These are phyloP conservation scores for Synanceia verrucosa DNA, from an alignment of 2,797 vertebrate genomes.

Conservation along the genomic window DNA sequence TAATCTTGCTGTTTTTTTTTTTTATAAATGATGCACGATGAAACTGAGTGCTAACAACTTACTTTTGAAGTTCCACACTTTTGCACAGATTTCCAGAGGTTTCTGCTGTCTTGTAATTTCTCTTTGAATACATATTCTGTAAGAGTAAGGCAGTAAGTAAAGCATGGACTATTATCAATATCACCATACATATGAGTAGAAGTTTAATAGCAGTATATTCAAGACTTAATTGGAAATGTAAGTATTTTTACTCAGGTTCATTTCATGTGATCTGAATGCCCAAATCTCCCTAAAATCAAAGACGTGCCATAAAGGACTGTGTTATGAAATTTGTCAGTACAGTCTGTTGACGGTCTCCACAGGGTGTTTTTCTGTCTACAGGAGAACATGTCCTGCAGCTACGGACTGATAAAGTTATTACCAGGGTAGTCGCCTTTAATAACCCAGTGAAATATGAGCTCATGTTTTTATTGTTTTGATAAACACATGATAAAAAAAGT, in stretches of 20 bases:
- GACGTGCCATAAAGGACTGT: not conserved
- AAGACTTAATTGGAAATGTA: not conserved
- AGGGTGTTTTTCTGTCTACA: not conserved
- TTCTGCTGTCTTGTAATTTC: not conserved
- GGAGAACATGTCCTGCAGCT: not conserved
- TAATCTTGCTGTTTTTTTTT: not conserved
- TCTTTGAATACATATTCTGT: not conserved
- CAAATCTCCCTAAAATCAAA: not conserved
- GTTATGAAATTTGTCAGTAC: not conserved
- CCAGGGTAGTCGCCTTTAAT: not conserved
- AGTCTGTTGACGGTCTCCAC: not conserved
- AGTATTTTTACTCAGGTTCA: not conserved
- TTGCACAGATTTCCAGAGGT: not conserved
- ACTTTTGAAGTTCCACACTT: not conserved
- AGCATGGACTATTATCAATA: not conserved
- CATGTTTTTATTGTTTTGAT: not conserved
- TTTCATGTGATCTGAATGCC: slow-evolving; percentile 2
- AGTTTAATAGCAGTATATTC: not conserved
- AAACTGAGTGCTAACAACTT: not conserved
- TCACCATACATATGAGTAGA: not conserved
- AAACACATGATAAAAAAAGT: not conserved
- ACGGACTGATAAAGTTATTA: not conserved
- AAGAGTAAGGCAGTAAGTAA: not conserved
- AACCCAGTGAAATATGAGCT: not conserved
- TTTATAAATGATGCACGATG: too few relatives aligned